These are phyloP conservation scores for Cheilosia variabilis DNA, from an alignment of 2,888 invertebrate genomes.

Conservation along the genomic window DNA sequence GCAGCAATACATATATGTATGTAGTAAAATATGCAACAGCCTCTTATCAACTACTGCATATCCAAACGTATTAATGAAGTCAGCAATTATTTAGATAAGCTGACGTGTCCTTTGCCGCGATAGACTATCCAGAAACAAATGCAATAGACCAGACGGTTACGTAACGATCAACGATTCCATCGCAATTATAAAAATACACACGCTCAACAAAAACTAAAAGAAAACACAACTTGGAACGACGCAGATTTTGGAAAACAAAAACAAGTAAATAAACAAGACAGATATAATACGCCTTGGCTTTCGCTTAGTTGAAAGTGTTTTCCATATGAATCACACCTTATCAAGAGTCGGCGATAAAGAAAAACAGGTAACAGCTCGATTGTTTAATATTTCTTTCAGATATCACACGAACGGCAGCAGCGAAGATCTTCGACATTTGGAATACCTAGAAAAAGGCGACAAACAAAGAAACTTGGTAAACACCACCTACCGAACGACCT, in stretches of 20 bases:
- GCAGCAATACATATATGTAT: too few relatives aligned
- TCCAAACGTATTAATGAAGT: too few relatives aligned
- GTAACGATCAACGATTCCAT: too few relatives aligned
- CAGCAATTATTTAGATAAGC: too few relatives aligned
- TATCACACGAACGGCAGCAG: neutral
- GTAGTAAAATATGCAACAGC: too few relatives aligned
- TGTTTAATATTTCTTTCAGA: neutral
- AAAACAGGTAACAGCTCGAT: constrained; percentile 9
- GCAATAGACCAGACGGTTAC: too few relatives aligned
- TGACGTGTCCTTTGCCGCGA: too few relatives aligned
- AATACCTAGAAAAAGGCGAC: constrained; percentile 16
- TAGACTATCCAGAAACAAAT: too few relatives aligned
- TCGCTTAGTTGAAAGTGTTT: neutral
- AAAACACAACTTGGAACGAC: neutral
- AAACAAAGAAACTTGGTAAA: constrained; percentile 38
- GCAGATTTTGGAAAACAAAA: constrained; percentile 5
- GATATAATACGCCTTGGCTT: neutral
- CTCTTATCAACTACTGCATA: too few relatives aligned
- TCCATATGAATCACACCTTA: constrained; percentile 11
- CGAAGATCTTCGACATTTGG: constrained; percentile 4
- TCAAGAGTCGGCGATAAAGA: neutral
- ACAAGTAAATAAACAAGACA: constrained; percentile 3
- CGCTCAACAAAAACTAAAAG: neutral
- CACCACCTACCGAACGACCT: constrained; percentile 24
- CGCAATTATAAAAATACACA: neutral